Percentiles rank a stretch among this genome's conserved stretches.
These are phyloP conservation scores for Hedychridium roseum DNA, from an alignment of 2,888 invertebrate genomes.

Conservation along the genomic window DNA sequence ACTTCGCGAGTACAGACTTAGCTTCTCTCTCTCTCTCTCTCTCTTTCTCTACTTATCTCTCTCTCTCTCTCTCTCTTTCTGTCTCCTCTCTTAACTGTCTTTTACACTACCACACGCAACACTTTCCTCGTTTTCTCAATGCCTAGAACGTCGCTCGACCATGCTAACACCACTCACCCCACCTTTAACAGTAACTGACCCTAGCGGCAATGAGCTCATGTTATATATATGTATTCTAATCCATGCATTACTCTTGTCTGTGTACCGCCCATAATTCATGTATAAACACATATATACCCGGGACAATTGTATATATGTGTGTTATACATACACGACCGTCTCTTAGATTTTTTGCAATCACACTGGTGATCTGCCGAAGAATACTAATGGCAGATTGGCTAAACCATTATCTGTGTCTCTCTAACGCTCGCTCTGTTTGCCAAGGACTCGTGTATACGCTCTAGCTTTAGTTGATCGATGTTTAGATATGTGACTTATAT, in stretches of 20 bases:
- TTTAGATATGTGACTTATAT: slow-evolving; percentile 47
- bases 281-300: not conserved
- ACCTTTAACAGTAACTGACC: slow-evolving; percentile 10
- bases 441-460: slow-evolving; percentile 20
- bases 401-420: no score
- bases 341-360: not conserved
- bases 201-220: slow-evolving; percentile 5
- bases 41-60: slow-evolving; percentile 18
- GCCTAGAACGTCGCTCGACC: slow-evolving; percentile 19
- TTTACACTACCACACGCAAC: no score
- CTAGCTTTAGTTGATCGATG: slow-evolving; percentile 51
- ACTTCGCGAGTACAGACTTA: slow-evolving; percentile 1
- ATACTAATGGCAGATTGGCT: slow-evolving; percentile 25
- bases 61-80: slow-evolving; percentile 16
- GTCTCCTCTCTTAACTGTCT: slow-evolving; percentile 12
- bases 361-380: not conserved
- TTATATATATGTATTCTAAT: slow-evolving; percentile 17
- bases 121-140: slow-evolving; percentile 15
- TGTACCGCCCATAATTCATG: slow-evolving; percentile 7
- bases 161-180: slow-evolving; percentile 19
- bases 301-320: slow-evolving; percentile 14
- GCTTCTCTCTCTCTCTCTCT: slow-evolving; percentile 3
- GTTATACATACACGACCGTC: slow-evolving; percentile 12
- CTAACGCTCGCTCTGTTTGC: no score
- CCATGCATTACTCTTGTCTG: slow-evolving; percentile 13